Evolutionary conservation across 1,140 invertebrate genomes (phyloP).

Genomic region (Pantala flavescens): DNA sequence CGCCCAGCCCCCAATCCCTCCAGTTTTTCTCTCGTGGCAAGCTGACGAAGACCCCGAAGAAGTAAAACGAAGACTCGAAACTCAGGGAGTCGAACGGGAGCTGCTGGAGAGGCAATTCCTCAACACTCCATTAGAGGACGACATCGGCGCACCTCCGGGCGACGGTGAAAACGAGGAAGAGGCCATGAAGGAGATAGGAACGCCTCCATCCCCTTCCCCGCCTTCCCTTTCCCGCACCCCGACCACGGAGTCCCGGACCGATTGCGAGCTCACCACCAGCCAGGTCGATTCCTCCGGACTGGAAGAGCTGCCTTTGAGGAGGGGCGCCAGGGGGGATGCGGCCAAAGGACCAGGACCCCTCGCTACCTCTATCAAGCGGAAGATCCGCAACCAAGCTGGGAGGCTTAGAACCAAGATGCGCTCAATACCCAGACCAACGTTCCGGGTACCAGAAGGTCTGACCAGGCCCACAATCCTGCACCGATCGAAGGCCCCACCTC

Average conservation of each 20-base stretch:
- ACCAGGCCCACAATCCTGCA: slow-evolving; percentile 21
- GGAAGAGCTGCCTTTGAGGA: slow-evolving; percentile 49
- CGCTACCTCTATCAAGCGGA: slow-evolving; percentile 28
- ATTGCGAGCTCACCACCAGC: slow-evolving; percentile 54
- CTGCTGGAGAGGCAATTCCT: slow-evolving; percentile 25
- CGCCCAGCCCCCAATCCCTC: slow-evolving; percentile 22
- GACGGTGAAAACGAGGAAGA: slow-evolving; percentile 20
- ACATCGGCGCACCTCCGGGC: slow-evolving; percentile 32
- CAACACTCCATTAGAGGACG: slow-evolving; percentile 30
- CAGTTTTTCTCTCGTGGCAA: slow-evolving; percentile 18
- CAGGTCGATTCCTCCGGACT: slow-evolving; percentile 53
- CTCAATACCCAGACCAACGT: slow-evolving; percentile 38
- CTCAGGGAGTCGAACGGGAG: slow-evolving; percentile 27
- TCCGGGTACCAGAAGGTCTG: slow-evolving; percentile 40
- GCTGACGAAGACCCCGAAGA: slow-evolving; percentile 14
- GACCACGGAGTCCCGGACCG: slow-evolving; percentile 44
- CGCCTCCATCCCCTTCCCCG: slow-evolving; percentile 17
- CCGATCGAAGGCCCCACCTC: slow-evolving; percentile 34
- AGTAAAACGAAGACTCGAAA: slow-evolving; percentile 23
- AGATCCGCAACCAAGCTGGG: slow-evolving; percentile 34
- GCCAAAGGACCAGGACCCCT: not conserved
- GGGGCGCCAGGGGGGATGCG: slow-evolving; percentile 38
- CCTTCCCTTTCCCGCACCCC: slow-evolving; percentile 36
- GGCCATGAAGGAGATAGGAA: slow-evolving; percentile 16
- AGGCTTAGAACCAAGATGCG: slow-evolving; percentile 33